Conservation (phyloP, 2,113 vertebrate genomes). For the Calonectris borealis region DNA sequence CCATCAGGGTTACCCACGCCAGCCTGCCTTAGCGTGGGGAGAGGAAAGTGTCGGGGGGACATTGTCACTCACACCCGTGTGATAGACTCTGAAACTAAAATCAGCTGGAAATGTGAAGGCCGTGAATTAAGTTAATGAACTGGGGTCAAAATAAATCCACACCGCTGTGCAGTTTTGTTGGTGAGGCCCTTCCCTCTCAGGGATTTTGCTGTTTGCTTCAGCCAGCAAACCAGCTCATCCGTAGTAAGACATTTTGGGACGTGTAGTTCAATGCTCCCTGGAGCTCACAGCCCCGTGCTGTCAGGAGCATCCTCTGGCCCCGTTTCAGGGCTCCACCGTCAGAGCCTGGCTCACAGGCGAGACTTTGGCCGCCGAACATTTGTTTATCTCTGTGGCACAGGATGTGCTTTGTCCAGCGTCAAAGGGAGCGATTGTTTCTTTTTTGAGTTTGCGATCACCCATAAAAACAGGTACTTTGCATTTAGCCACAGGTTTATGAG, state of each 20-base stretch:
- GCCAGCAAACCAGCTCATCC: neutral
- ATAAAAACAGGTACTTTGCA: constrained; percentile 51
- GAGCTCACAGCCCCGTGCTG: neutral
- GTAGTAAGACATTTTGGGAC: neutral
- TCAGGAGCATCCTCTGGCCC: neutral
- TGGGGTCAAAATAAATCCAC: neutral
- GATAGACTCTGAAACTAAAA: neutral
- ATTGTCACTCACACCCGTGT: rapidly evolving
- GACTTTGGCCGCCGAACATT: neutral
- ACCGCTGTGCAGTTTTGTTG: neutral
- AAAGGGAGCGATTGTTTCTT: neutral
- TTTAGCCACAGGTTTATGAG: constrained; percentile 62
- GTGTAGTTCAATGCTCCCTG: neutral
- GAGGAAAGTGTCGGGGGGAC: too few species aligned
- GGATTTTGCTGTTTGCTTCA: neutral
- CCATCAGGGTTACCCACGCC: rapidly evolving
- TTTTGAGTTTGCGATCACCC: neutral
- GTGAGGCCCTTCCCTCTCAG: neutral
- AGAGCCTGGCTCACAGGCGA: neutral
- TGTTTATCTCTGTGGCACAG: neutral
- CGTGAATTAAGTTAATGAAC: neutral
- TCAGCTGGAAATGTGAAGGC: neutral
- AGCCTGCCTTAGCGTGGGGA: rapidly evolving
- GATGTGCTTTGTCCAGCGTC: neutral
- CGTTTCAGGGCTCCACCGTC: neutral